Evolutionary conservation across 2,888 invertebrate species (phyloP).

Genomic region (Ectobius pallidus): DNA sequence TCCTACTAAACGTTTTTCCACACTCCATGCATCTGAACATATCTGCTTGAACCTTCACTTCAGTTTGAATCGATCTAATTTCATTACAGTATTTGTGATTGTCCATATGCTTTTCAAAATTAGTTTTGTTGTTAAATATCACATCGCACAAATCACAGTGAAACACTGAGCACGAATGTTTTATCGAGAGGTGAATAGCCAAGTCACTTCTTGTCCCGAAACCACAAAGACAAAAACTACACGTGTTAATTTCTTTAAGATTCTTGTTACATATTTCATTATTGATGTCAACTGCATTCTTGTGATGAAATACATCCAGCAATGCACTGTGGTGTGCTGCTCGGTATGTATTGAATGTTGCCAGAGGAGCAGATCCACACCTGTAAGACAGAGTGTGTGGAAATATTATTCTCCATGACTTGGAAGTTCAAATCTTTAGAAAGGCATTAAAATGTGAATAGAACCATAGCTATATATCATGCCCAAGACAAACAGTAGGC

Average conservation of each 20-base stretch:
- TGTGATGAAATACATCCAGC: neutral
- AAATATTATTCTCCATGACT: neutral
- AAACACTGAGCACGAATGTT: slow-evolving; percentile 25
- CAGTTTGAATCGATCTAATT: too few species aligned
- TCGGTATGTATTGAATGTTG: slow-evolving; percentile 3
- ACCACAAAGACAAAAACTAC: slow-evolving; percentile 6
- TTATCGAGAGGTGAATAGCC: slow-evolving; percentile 22
- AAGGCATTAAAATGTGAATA: neutral
- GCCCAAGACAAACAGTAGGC: too few species aligned
- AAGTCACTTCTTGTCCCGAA: slow-evolving; percentile 27
- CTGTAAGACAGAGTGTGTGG: slow-evolving; percentile 28
- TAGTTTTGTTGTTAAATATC: slow-evolving; percentile 25
- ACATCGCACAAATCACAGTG: slow-evolving; percentile 35
- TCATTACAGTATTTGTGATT: neutral
- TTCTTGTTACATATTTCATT: neutral
- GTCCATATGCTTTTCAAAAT: slow-evolving; percentile 28
- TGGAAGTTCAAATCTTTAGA: neutral
- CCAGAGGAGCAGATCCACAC: slow-evolving; percentile 10
- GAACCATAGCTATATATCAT: too few species aligned
- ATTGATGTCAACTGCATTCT: neutral
- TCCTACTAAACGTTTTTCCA: slow-evolving; percentile 1
- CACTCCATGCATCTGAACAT: neutral
- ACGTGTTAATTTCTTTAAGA: too few species aligned
- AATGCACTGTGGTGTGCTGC: neutral
- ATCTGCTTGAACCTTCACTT: too few species aligned